Percentiles rank a stretch among this genome's conserved stretches.
phyloP scores from a whole-genome alignment of 2,113 vertebrate species.

The Mormyrus lacerda region DNA sequence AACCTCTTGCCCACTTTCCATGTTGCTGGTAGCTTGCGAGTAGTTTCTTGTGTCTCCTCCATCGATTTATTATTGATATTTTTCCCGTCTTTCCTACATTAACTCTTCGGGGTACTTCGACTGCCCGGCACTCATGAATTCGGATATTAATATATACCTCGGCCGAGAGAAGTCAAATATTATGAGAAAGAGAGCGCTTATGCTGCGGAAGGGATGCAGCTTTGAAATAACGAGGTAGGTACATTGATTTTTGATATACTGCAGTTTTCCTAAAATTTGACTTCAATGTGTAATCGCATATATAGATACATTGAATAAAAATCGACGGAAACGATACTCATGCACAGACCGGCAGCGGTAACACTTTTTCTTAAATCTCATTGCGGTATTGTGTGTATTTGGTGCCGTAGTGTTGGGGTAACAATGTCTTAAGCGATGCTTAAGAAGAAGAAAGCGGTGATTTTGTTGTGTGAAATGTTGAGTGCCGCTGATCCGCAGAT shows the following conservation, averaged over 20 bases:
- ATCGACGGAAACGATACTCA: not conserved
- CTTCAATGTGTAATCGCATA: not conserved
- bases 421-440: not conserved
- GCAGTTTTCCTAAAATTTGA: not conserved
- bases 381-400: not conserved
- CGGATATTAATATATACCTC: conserved; percentile 68
- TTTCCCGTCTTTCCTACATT: conserved; percentile 16
- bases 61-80: not conserved
- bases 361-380: not conserved
- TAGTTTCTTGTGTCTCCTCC: conserved; percentile 11
- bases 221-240: conserved; percentile 73
- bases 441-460: not conserved
- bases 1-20: conserved; percentile 52
- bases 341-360: not conserved
- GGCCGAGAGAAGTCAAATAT: conserved; percentile 64
- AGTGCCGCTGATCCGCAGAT: not conserved
- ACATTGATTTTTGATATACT: conserved; percentile 16
- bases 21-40: conserved; percentile 28
- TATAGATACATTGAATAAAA: not conserved
- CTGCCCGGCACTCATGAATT: conserved; percentile 60
- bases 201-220: conserved; percentile 74
- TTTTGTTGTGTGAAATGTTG: not conserved
- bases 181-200: conserved; percentile 70
- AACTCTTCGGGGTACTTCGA: not conserved
- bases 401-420: not conserved